Evolutionary conservation across 2,797 vertebrate species (phyloP).

Genomic region (Eulemur coronatus): DNA sequence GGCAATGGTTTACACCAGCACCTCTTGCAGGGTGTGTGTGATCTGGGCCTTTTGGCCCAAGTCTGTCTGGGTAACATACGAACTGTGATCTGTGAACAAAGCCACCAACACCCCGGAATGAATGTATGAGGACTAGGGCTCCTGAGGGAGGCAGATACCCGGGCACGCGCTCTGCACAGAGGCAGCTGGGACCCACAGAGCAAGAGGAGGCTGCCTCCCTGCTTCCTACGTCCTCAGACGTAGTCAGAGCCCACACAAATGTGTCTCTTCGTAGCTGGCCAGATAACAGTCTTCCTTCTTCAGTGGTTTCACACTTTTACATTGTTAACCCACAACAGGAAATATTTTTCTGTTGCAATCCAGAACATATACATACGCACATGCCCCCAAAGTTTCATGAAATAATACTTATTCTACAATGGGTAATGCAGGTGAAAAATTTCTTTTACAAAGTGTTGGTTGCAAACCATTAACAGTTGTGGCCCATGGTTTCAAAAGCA

Average conservation of each 20-base stretch:
- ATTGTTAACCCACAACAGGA: neutral
- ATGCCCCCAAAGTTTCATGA: neutral
- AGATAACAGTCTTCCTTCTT: neutral
- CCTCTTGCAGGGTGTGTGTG: neutral
- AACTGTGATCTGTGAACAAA: neutral
- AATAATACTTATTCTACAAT: neutral
- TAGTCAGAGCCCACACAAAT: rapidly evolving
- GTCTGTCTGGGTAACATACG: neutral
- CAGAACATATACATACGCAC: too few species aligned
- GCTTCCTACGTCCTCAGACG: neutral
- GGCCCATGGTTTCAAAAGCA: neutral
- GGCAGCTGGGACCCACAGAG: neutral
- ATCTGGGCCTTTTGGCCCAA: neutral
- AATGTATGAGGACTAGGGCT: neutral
- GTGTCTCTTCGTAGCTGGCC: neutral
- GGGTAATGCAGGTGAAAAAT: neutral
- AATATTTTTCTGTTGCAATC: neutral
- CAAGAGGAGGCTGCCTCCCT: neutral
- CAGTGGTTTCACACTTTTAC: neutral
- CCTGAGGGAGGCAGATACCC: neutral
- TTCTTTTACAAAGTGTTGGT: neutral
- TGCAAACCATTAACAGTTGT: neutral
- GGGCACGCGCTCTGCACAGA: neutral
- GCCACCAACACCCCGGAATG: neutral
- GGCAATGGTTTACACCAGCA: neutral